A percentile compares a stretch with the other conserved stretches of the same genome.
phyloP scores from a whole-genome alignment of 2,888 invertebrate genomes.

The Melikaiella ostensackeni region DNA sequence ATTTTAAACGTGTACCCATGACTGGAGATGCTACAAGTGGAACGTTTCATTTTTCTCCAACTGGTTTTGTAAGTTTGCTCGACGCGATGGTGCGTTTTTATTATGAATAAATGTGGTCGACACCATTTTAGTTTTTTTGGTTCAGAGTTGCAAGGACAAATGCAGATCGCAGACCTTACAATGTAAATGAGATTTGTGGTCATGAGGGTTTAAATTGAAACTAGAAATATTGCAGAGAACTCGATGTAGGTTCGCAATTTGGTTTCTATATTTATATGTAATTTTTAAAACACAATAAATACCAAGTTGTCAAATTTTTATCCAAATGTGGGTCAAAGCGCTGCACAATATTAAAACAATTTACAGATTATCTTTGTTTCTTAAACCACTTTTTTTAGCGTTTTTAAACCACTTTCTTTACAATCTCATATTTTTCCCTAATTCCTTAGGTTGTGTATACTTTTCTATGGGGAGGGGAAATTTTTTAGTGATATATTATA shows the following conservation, averaged over 20 bases:
- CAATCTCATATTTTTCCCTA: too few species aligned
- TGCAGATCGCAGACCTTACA: neutral
- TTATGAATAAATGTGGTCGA: conserved; percentile 16
- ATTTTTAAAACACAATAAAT: too few species aligned
- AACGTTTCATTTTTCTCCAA: conserved; percentile 12
- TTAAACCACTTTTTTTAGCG: too few species aligned
- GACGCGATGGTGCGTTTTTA: neutral
- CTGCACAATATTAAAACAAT: too few species aligned
- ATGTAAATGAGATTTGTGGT: neutral
- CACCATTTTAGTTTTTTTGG: conserved; percentile 10
- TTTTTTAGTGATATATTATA: too few species aligned
- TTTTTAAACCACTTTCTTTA: too few species aligned
- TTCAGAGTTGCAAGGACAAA: conserved; percentile 2
- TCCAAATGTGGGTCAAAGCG: too few species aligned
- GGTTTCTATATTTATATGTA: neutral
- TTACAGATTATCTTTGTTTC: too few species aligned
- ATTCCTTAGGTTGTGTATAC: too few species aligned
- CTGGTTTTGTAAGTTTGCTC: conserved; percentile 19
- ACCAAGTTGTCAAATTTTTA: too few species aligned
- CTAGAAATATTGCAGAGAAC: too few species aligned
- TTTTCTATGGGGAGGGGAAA: too few species aligned
- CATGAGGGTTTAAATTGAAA: neutral
- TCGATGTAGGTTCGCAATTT: neutral
- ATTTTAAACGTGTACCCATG: conserved; percentile 12
- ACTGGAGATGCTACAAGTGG: neutral